phyloP scores from a whole-genome alignment of 2,113 vertebrate species.

The Arenaria interpres region DNA sequence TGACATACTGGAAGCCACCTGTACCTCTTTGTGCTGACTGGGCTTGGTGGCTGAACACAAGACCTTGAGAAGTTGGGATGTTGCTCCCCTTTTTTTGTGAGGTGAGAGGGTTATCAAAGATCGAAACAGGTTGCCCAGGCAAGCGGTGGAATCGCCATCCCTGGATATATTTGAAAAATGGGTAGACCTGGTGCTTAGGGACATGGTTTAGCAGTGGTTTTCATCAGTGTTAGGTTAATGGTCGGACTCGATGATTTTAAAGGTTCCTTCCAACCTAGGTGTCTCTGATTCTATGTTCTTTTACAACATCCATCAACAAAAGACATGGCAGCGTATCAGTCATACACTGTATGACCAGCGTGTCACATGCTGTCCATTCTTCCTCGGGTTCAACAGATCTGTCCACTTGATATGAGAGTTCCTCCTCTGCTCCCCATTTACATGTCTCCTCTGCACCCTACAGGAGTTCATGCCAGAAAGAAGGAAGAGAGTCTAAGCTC shows the following conservation, averaged over 20 bases:
- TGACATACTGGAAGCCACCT: background rate
- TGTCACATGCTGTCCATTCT: background rate
- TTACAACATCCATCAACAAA: background rate
- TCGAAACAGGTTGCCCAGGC: background rate
- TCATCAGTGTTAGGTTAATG: background rate
- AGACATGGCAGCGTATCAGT: rapidly evolving
- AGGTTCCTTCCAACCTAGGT: background rate
- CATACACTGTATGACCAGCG: background rate
- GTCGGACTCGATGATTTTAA: background rate
- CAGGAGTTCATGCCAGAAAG: background rate
- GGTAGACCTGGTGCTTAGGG: background rate
- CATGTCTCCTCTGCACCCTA: rapidly evolving
- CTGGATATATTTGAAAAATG: background rate
- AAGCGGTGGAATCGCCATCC: background rate
- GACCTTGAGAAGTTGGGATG: background rate
- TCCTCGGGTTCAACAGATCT: background rate
- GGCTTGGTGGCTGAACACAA: background rate
- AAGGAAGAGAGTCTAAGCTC: background rate
- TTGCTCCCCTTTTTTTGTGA: background rate
- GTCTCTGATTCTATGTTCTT: background rate
- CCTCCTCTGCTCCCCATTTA: background rate
- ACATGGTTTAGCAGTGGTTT: background rate
- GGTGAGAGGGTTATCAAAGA: background rate
- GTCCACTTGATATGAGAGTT: background rate
- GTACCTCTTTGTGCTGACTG: background rate